Evolutionary conservation across 1,140 invertebrate species (phyloP), one percentile per base, ranked within the genome.

Genomic region (Anthonomus grandis): DNA sequence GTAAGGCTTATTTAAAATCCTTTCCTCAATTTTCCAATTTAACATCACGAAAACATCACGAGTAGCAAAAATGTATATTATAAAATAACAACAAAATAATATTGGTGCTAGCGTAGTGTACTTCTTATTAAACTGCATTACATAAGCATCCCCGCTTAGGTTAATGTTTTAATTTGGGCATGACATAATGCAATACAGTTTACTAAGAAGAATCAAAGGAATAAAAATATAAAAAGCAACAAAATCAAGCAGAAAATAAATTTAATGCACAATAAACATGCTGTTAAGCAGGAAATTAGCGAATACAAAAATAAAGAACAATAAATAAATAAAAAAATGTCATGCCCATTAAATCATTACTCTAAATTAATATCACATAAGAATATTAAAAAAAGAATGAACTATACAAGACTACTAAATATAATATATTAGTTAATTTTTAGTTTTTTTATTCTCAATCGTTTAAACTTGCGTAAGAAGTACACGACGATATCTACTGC

Each of bases 241-340:
- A 61, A 53, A 49, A 53, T 36, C 41, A 44, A 22, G 25, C 25
- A 41, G 46, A 47, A 48, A 60, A 65, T 61, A 62, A 54, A 64
- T 66, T 66, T 66, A 66, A 66, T 66, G 57, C 57, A 65, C 52
- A 61, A 23, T n/a, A n/a, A 58, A 27, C 64, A 66, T 66, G 64
- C 64, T 62, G 60, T 66, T 66, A 65, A 64, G 55, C 55, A 52
- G 56, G 57, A 60, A 51, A 58, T 24, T 44, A 50, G 37, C 47
- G 47, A n/a, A 52, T 52, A 56, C 56, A 57, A 62, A 62, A 53
- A 57, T 34, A 50, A 42, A 49, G 41, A 21, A 34, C 55, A 59
- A 8, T 25, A 44, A 54, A 49, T 50, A 57, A 53, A 57, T 48
- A 52, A 39, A 62, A 34, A n/a, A n/a, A n/a, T n/a, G 31, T 34